These are phyloP conservation scores for Seriola quinqueradiata DNA, from an alignment of 2,113 vertebrate genomes.

Conservation along the genomic window DNA sequence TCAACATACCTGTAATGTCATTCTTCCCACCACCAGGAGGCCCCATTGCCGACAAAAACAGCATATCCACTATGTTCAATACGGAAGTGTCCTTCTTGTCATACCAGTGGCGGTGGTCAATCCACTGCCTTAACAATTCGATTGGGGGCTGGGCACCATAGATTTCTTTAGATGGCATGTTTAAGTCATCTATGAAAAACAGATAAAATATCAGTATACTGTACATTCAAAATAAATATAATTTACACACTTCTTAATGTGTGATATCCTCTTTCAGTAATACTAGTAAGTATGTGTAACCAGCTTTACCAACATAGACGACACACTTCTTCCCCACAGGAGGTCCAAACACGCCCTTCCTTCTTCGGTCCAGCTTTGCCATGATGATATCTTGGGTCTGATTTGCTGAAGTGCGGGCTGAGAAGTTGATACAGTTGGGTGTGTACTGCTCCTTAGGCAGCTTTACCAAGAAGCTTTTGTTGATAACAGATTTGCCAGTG, in stretches of 20 bases:
- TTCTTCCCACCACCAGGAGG: slow-evolving; percentile 95
- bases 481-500: slow-evolving; percentile 94
- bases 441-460: slow-evolving; percentile 89
- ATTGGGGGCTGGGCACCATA: slow-evolving; percentile 96
- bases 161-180: slow-evolving; percentile 94
- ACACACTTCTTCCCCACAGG: slow-evolving; percentile 89
- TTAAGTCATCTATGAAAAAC: slow-evolving; percentile 89
- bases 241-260: background rate
- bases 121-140: slow-evolving; percentile 92
- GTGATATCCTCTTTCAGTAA: background rate
- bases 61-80: slow-evolving; percentile 86
- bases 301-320: slow-evolving; percentile 91
- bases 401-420: slow-evolving; percentile 92
- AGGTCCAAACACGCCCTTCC: slow-evolving; percentile 92
- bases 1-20: slow-evolving; percentile 90
- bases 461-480: slow-evolving; percentile 89
- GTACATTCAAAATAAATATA: background rate
- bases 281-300: background rate
- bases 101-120: slow-evolving; percentile 94
- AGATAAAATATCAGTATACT: background rate
- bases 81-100: slow-evolving; percentile 90
- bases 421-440: slow-evolving; percentile 93
- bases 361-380: slow-evolving; percentile 91
- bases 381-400: slow-evolving; percentile 96
- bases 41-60: slow-evolving; percentile 92